phyloP scores from a whole-genome alignment of 2,888 invertebrate species.

The Tinea trinotella region DNA sequence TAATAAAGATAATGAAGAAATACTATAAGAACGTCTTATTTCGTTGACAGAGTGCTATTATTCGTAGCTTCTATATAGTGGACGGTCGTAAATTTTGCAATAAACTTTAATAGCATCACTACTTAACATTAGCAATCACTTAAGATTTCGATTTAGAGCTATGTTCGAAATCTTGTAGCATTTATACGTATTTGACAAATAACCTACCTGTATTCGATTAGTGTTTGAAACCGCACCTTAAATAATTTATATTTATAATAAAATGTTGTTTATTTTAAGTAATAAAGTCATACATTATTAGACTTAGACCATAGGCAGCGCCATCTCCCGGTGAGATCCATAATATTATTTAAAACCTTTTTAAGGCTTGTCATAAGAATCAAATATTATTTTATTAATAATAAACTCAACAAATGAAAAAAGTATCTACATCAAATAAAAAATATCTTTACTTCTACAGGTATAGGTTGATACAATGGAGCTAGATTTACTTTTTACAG shows the following conservation, averaged over 20 bases:
- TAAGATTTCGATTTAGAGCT: background rate
- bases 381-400: too few species aligned
- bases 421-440: too few species aligned
- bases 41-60: conserved; percentile 17
- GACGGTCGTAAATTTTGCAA: conserved; percentile 14
- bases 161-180: background rate
- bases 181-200: background rate
- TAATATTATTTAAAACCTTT: background rate
- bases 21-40: conserved; percentile 10
- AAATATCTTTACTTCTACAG: too few species aligned
- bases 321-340: conserved; percentile 2
- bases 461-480: too few species aligned
- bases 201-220: background rate
- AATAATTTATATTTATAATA: background rate
- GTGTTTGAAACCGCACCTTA: background rate
- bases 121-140: background rate
- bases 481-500: too few species aligned
- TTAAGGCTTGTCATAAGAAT: too few species aligned
- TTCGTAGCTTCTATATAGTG: conserved; percentile 16
- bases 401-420: too few species aligned
- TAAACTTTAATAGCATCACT: conserved; percentile 8
- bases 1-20: conserved; percentile 18
- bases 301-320: background rate
- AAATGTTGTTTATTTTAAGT: background rate
- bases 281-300: background rate